Percentiles rank a stretch among this genome's conserved stretches.
These are phyloP conservation scores for Bucorvus abyssinicus DNA, from an alignment of 2,797 vertebrate genomes.

Conservation along the genomic window DNA sequence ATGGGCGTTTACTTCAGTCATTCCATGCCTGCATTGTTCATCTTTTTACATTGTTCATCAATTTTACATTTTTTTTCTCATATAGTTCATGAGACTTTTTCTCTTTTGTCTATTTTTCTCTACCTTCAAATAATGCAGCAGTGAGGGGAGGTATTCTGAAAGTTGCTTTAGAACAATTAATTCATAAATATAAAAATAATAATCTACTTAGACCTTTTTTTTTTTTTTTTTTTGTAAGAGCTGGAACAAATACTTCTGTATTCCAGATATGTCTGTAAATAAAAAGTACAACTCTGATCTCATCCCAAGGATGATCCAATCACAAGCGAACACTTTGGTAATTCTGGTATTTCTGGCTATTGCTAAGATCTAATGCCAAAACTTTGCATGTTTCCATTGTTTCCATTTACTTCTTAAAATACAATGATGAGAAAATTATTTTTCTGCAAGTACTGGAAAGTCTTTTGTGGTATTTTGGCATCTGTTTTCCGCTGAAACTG, in stretches of 20 bases:
- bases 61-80: background rate
- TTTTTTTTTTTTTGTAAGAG: background rate
- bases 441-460: background rate
- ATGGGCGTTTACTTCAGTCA: conserved; percentile 27
- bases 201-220: background rate
- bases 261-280: background rate
- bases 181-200: background rate
- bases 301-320: background rate
- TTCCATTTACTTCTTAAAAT: background rate
- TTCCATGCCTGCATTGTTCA: background rate
- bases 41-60: background rate
- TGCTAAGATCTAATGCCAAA: background rate
- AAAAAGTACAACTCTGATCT: background rate
- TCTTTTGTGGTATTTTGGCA: background rate
- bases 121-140: background rate
- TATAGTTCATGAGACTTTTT: background rate
- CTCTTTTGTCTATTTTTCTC: background rate
- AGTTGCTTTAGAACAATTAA: background rate
- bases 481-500: background rate
- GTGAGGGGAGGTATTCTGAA: background rate
- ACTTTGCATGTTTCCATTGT: background rate
- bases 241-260: background rate
- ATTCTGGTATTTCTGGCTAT: background rate
- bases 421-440: background rate
- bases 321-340: background rate